Base-by-base conservation (phyloP, 2,888 invertebrate genomes). In the Bhutanitis thaidina region DNA sequence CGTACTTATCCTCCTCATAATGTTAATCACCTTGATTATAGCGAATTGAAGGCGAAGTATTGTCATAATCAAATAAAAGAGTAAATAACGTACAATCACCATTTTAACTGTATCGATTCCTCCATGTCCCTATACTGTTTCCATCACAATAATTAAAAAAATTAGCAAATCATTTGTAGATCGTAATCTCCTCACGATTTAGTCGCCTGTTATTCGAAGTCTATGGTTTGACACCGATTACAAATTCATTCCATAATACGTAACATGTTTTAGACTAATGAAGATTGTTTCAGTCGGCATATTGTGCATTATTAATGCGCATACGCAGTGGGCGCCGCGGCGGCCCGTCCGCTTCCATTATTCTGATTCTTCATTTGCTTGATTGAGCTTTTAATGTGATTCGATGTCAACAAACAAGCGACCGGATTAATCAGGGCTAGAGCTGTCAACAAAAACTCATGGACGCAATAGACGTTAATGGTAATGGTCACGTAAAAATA, bases 301-400 rank as follows among this genome's bases (percentile, higher is more conserved):
- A 51, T 69, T 68, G 72, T 88, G 84, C 78, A 89, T 89, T 85
- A 88, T 88, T 88, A 89, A 89, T 88, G 87, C 89, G 86, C 87
- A 71, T 76, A 87, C 87, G 88, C 87, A 88, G 73, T 73, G 78
- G 82, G 74, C 39, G 39, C 37, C 43, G 27, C 16, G 12, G 13
- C 72, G 78, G 7, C 71, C 71, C 74, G 65, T 60, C 70, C 74
- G 69, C 75, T 74, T 86, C 73, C 86, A 87, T 89, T 87, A 89
- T 86, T 80, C 83, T 82, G 87, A 88, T 87, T 89, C 88, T 82
- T 85, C 89, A 89, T 89, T 89, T 89, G 74, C 79, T 88, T 89
- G 89, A 89, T 89, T 88, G 83, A 88, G 87, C 87, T 88, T 89
- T 89, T 88, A 89, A 88, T 88, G 80, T 78, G 81, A 84, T 84